Conservation (phyloP, 2,888 invertebrate species). For the Caenorhabditis sinica region DNA sequence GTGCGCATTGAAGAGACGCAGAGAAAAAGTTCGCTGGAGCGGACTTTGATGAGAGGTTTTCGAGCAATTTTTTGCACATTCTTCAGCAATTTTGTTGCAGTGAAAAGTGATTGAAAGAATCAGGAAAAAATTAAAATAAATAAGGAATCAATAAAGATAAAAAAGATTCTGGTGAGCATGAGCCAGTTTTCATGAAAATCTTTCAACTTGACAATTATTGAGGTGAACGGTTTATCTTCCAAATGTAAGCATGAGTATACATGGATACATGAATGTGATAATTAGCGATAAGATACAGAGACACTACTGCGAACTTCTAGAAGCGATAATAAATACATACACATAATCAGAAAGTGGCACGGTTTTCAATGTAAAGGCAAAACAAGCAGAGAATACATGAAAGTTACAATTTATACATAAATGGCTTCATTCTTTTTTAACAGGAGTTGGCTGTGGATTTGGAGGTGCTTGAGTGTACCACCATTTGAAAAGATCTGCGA, state of each 20-base stretch:
- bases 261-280: too few relatives aligned
- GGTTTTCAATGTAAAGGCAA: neutral
- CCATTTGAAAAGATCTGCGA: constrained; percentile 24
- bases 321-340: neutral
- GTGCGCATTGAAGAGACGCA: constrained; percentile 29
- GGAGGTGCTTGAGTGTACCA: constrained; percentile 19
- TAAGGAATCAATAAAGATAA: too few relatives aligned
- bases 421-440: neutral
- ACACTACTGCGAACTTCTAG: neutral
- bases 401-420: neutral
- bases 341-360: constrained; percentile 36
- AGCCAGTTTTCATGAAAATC: too few relatives aligned
- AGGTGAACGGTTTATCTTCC: too few relatives aligned
- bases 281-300: too few relatives aligned
- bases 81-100: too few relatives aligned
- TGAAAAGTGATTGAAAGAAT: too few relatives aligned
- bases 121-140: too few relatives aligned
- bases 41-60: neutral
- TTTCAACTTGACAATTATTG: too few relatives aligned
- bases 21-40: constrained; percentile 37
- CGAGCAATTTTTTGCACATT: neutral
- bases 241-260: too few relatives aligned
- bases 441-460: neutral
- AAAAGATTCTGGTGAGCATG: too few relatives aligned
- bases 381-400: neutral